A percentile compares a stretch with the other conserved stretches of the same genome.
These are phyloP conservation scores for Stigmatopora argus DNA, from an alignment of 2,113 vertebrate genomes.

Conservation along the genomic window DNA sequence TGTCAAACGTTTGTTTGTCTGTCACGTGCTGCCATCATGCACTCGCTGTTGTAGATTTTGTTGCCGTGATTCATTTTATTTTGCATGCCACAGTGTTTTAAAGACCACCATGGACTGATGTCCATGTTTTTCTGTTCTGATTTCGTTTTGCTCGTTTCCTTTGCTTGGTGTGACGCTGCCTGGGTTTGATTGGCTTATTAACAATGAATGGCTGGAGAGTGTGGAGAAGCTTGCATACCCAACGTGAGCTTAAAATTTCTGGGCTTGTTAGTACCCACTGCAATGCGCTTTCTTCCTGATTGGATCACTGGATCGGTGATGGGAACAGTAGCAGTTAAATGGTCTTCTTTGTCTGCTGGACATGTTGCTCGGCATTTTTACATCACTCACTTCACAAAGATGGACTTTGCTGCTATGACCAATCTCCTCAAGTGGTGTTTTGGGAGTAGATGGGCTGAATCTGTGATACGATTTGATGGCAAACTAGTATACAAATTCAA, in stretches of 20 bases:
- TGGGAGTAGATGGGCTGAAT: slow-evolving; percentile 28
- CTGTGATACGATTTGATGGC: slow-evolving; percentile 22
- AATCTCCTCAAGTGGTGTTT: slow-evolving; percentile 45
- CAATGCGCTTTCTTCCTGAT: slow-evolving; percentile 10
- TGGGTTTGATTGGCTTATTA: slow-evolving; percentile 39
- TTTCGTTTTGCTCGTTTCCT: slow-evolving; percentile 14
- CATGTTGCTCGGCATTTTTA: slow-evolving; percentile 22
- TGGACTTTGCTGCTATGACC: slow-evolving; percentile 46
- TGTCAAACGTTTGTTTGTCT: slow-evolving; percentile 39
- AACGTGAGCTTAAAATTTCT: slow-evolving; percentile 8
- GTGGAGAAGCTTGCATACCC: slow-evolving; percentile 33
- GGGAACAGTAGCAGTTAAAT: slow-evolving; percentile 27
- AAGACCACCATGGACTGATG: slow-evolving; percentile 28
- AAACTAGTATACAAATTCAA: background rate
- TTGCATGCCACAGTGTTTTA: slow-evolving; percentile 56
- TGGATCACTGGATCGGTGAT: slow-evolving; percentile 24
- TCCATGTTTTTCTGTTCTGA: slow-evolving; percentile 25
- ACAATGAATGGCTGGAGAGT: slow-evolving; percentile 29
- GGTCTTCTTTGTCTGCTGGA: slow-evolving; percentile 50
- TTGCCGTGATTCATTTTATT: slow-evolving; percentile 22
- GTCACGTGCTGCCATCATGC: slow-evolving; percentile 28
- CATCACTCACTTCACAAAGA: slow-evolving; percentile 38
- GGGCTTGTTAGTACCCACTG: slow-evolving; percentile 16
- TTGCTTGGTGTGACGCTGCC: slow-evolving; percentile 34
- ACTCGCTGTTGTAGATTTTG: slow-evolving; percentile 17